Evolutionary conservation across 2,888 invertebrate genomes (phyloP), one percentile per base, ranked within the genome.

Genomic region (Athalia rosae): DNA sequence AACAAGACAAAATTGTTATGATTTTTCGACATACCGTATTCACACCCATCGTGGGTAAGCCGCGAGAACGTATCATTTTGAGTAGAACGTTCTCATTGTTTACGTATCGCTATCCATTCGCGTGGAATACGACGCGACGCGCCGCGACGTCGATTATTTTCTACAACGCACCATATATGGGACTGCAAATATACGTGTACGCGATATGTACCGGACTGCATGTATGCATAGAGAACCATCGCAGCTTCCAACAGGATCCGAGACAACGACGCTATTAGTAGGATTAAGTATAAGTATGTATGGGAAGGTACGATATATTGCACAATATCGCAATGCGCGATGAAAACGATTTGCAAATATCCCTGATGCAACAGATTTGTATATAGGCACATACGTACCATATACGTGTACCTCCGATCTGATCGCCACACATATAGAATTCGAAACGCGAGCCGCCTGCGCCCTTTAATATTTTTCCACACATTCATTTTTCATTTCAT

Each of bases 21-120:
- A 28, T 28, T 28, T 28, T 28, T 28, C 28, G 28, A 28, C 28
- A 28, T 28, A 28, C n/a, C n/a, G n/a, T 28, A 28, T 28, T 28
- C 28, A 28, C 28, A 2, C 28, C 28, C 28, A 2, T n/a, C 2
- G 28, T 28, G 28, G 28, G 28, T 28, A 28, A 28, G 28, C 28
- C 28, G 28, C 28, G 28, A 28, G 28, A 28, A n/a, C n/a, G 53
- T 53, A 69, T 69, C n/a, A 43, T 69, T 69, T 53, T 43, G 56
- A 69, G 69, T 56, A 69, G 69, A 69, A 69, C 69, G 53, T 43
- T 69, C 41, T 48, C 28, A 69, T 69, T 69, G 69, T 69, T 69
- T 69, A 11, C 43, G n/a, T 41, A 69, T 53, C 53, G 28, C 28
- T 28, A 28, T 69, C 69, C 56, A 41, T 69, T 69, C 69, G 56